phyloP scores from a whole-genome alignment of 2,797 vertebrate species.

The Sebastes kiyomatsui region DNA sequence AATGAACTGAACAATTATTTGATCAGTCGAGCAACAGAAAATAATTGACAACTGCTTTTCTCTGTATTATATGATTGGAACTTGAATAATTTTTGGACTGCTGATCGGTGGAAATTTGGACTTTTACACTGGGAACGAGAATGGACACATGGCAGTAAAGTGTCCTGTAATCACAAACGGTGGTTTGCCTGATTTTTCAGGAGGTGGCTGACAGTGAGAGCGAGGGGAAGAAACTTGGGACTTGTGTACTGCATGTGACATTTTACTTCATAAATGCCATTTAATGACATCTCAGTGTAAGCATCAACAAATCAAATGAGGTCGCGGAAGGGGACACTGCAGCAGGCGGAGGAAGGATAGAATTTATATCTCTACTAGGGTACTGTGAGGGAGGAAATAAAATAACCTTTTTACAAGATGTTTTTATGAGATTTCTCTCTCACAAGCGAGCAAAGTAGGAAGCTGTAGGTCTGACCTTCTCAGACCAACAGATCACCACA shows the following conservation, averaged over 20 bases:
- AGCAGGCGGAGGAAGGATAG: slow-evolving; percentile 15
- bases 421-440: slow-evolving; percentile 44
- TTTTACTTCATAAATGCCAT: slow-evolving; percentile 48
- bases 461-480: slow-evolving; percentile 6
- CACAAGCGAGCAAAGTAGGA: background rate
- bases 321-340: background rate
- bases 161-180: background rate
- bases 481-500: slow-evolving; percentile 22
- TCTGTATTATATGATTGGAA: background rate
- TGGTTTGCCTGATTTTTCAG: background rate
- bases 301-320: slow-evolving; percentile 45
- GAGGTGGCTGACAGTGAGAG: background rate
- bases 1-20: background rate
- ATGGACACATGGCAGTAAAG: background rate
- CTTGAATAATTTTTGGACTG: background rate
- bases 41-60: background rate
- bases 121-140: background rate
- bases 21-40: background rate
- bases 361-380: slow-evolving; percentile 2
- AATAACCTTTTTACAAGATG: slow-evolving; percentile 25
- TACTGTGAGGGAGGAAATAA: background rate
- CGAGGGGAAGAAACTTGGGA: background rate
- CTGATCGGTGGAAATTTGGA: background rate
- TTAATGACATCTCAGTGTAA: slow-evolving; percentile 38
- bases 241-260: slow-evolving; percentile 19